phyloP scores from a whole-genome alignment of 1,140 invertebrate genomes.

The Papilio glaucus region DNA sequence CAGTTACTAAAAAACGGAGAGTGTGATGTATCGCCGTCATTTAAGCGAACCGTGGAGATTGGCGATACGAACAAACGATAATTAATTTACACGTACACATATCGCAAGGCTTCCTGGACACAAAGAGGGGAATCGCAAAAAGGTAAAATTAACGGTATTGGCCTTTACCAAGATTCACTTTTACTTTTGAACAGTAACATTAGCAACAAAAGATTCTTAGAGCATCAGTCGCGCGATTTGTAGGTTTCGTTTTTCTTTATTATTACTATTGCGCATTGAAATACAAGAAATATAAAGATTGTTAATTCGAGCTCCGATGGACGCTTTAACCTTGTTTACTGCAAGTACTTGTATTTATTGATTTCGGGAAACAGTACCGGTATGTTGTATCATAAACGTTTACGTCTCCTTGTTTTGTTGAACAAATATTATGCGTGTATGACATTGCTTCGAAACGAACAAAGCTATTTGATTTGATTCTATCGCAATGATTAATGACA shows the following conservation, averaged over 20 bases:
- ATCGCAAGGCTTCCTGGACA: constrained; percentile 61
- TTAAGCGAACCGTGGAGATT: constrained; percentile 59
- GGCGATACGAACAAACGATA: constrained; percentile 57
- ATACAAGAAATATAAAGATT: constrained; percentile 54
- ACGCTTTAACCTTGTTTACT: constrained; percentile 51
- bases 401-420: constrained; percentile 9
- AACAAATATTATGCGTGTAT: not conserved
- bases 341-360: constrained; percentile 46
- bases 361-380: constrained; percentile 30
- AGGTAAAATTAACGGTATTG: constrained; percentile 22
- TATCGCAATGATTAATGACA: constrained; percentile 31
- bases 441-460: constrained; percentile 22
- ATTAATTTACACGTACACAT: constrained; percentile 67
- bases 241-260: constrained; percentile 53
- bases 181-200: too few species aligned
- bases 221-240: constrained; percentile 39
- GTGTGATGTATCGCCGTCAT: constrained; percentile 71
- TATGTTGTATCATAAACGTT: constrained; percentile 4
- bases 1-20: constrained; percentile 74
- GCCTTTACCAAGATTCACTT: too few species aligned
- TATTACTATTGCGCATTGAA: constrained; percentile 44
- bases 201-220: too few species aligned
- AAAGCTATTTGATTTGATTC: constrained; percentile 28
- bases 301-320: constrained; percentile 58
- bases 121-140: constrained; percentile 21